Conservation (phyloP, 2,113 vertebrate genomes). For the Gasterosteus aculeatus region DNA sequence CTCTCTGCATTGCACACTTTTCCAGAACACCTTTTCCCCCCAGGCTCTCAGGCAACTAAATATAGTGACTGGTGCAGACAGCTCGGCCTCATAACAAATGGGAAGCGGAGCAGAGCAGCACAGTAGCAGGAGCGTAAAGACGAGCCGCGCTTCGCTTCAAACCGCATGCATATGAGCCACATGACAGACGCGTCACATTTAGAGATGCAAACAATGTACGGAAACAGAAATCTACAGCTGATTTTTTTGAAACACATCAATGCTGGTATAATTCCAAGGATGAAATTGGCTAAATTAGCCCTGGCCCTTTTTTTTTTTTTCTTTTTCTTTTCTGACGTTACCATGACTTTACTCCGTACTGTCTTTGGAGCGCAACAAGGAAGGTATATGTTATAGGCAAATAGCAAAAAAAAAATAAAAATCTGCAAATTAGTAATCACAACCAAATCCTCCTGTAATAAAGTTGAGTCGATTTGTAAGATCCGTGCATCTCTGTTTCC, state of each 20-base stretch:
- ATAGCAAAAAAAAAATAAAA: no score
- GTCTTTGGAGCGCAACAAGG: background rate
- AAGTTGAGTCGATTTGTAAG: no score
- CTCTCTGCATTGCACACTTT: constrained; percentile 67
- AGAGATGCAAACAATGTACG: background rate
- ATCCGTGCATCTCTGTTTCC: no score
- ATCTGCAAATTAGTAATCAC: no score
- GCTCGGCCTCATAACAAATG: constrained; percentile 73
- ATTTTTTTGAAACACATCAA: no score
- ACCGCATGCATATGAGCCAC: constrained; percentile 3
- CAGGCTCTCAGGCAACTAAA: constrained; percentile 74
- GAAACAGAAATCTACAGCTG: background rate
- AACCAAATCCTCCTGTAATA: no score
- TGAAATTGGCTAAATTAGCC: background rate
- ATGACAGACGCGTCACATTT: background rate
- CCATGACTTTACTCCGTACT: background rate
- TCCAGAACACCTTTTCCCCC: constrained; percentile 76
- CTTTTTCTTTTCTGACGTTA: background rate
- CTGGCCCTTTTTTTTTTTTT: background rate
- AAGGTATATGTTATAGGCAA: no score
- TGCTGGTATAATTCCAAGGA: background rate
- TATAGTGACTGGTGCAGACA: constrained; percentile 80
- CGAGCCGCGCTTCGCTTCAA: constrained; percentile 16
- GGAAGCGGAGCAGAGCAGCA: constrained; percentile 55
- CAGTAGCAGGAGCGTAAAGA: constrained; percentile 24